These are phyloP conservation scores for Deroplatys truncata DNA, from an alignment of 2,888 invertebrate species.

Conservation along the genomic window DNA sequence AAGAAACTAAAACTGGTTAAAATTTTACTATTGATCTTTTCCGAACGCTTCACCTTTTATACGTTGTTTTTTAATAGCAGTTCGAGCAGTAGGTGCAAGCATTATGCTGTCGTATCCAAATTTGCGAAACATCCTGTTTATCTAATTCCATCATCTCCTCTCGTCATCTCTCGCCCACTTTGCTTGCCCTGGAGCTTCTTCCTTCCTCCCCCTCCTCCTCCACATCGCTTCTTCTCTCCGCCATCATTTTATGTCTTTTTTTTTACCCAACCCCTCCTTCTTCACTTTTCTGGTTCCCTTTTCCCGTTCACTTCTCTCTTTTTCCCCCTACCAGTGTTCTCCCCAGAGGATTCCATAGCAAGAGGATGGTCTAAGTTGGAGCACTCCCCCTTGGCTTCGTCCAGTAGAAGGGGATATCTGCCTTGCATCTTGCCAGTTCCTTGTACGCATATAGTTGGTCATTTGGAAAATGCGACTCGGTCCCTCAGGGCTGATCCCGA, in stretches of 20 bases:
- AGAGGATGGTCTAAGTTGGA: conserved; percentile 16
- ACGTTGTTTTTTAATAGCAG: background rate
- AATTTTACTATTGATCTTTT: background rate
- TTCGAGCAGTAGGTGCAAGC: background rate
- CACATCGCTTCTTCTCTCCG: background rate
- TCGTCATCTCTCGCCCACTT: conserved; percentile 15
- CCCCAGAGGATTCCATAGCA: conserved; percentile 1
- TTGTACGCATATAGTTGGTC: conserved; percentile 2
- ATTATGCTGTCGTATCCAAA: background rate
- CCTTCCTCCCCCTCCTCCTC: conserved; percentile 5
- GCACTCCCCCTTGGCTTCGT: background rate
- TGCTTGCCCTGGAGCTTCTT: conserved; percentile 13
- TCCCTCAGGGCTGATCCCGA: background rate
- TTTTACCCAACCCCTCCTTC: background rate
- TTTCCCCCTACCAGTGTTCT: background rate
- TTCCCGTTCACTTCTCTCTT: background rate
- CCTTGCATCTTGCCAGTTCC: background rate
- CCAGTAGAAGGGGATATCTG: background rate
- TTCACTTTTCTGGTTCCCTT: background rate
- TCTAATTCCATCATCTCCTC: conserved; percentile 12
- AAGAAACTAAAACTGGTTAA: too few relatives aligned
- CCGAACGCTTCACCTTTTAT: background rate
- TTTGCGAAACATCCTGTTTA: conserved; percentile 14
- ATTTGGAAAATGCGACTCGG: conserved; percentile 8
- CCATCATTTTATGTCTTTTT: conserved; percentile 15